A percentile compares a stretch with the other conserved stretches of the same genome.
Conservation (phyloP, 2,888 invertebrate species). For the Cataglyphis albicans region DNA sequence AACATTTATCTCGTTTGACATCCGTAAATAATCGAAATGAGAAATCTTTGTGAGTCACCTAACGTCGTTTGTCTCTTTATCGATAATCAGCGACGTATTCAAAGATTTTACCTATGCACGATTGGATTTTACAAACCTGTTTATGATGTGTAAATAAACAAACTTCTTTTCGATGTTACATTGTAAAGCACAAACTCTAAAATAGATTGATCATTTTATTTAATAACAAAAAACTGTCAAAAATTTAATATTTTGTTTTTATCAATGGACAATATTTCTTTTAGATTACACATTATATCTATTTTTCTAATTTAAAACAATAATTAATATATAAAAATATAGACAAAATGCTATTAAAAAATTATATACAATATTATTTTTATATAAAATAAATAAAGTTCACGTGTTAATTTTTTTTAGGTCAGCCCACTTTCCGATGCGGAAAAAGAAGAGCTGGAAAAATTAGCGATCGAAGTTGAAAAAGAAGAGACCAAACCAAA, state of each 20-base stretch:
- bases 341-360: not conserved
- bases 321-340: not conserved
- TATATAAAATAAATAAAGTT: slow-evolving; percentile 9
- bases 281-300: not conserved
- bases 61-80: slow-evolving; percentile 35
- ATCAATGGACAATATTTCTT: not conserved
- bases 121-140: slow-evolving; percentile 9
- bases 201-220: not conserved
- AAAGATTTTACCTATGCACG: slow-evolving; percentile 27
- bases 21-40: slow-evolving; percentile 36
- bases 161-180: not conserved
- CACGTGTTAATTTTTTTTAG: slow-evolving; percentile 60
- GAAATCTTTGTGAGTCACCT: slow-evolving; percentile 35
- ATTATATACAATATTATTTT: slow-evolving; percentile 28
- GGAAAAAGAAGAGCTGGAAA: slow-evolving; percentile 71
- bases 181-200: not conserved
- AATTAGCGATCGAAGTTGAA: slow-evolving; percentile 73
- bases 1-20: slow-evolving; percentile 43
- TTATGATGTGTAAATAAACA: slow-evolving; percentile 9
- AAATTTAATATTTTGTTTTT: not conserved
- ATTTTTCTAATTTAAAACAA: not conserved
- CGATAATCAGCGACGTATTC: slow-evolving; percentile 7
- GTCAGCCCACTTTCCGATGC: slow-evolving; percentile 69
- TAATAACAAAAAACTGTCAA: not conserved
- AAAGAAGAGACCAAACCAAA: slow-evolving; percentile 75